Conservation (phyloP, 1,140 invertebrate genomes). For the Drosophila neocordata region DNA sequence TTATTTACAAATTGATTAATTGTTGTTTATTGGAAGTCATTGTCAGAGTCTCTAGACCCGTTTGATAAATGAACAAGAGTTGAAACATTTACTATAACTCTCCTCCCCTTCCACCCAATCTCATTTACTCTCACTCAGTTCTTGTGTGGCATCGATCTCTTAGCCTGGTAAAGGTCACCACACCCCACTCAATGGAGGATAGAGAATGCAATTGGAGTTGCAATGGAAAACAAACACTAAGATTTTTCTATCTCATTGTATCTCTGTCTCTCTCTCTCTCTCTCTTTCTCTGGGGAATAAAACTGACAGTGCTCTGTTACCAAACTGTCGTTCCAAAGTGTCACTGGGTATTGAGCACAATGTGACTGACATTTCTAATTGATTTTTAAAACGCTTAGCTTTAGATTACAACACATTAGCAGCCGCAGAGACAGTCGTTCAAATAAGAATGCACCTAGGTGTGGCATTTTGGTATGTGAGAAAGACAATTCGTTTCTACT, state of each 20-base stretch:
- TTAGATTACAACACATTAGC: conserved; percentile 73
- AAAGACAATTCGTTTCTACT: too few relatives aligned
- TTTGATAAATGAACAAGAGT: conserved; percentile 59
- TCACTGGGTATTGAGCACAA: conserved; percentile 67
- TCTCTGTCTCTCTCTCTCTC: conserved; percentile 20
- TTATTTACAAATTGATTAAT: conserved; percentile 72
- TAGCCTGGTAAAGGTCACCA: neutral
- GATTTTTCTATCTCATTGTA: too few relatives aligned
- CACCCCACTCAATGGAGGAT: conserved; percentile 45
- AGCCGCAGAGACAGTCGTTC: conserved; percentile 11
- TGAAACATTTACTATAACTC: neutral
- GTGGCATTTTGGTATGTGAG: conserved; percentile 21
- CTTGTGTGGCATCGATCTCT: too few relatives aligned
- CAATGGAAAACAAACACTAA: neutral
- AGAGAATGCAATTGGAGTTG: conserved; percentile 27
- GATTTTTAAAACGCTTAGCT: conserved; percentile 71
- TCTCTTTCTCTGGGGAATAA: conserved; percentile 34
- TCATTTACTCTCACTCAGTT: neutral
- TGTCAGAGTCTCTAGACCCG: conserved; percentile 21
- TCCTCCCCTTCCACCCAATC: neutral
- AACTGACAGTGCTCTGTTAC: conserved; percentile 25
- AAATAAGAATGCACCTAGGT: conserved; percentile 22
- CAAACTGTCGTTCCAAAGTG: conserved; percentile 67
- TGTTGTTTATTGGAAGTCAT: conserved; percentile 63
- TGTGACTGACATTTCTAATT: conserved; percentile 75